These are phyloP conservation scores for Takifugu bimaculatus DNA, from an alignment of 2,113 vertebrate genomes.

Conservation along the genomic window DNA sequence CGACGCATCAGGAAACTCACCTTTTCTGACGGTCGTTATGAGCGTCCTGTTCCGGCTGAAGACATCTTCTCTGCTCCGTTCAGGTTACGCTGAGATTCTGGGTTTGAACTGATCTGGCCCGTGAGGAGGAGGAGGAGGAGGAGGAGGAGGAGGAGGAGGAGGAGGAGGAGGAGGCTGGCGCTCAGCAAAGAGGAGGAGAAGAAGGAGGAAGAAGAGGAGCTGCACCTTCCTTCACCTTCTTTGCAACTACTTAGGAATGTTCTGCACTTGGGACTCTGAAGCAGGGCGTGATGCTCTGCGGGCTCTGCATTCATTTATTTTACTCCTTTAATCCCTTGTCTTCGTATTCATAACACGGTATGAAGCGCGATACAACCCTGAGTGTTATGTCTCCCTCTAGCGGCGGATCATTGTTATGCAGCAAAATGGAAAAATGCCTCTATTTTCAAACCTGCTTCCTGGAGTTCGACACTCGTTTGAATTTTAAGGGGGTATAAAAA, in stretches of 20 bases:
- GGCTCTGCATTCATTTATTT: too few relatives aligned
- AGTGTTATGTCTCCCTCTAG: too few relatives aligned
- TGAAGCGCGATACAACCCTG: too few relatives aligned
- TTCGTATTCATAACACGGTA: too few relatives aligned
- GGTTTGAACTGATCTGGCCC: neutral
- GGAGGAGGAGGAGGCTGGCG: neutral
- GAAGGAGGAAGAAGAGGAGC: constrained; percentile 15
- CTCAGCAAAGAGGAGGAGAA: neutral
- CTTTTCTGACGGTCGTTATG: constrained; percentile 35
- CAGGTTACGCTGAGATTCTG: constrained; percentile 38
- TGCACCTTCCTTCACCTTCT: constrained; percentile 33
- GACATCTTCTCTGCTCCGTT: constrained; percentile 19
- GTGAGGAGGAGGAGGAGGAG: constrained; percentile 21
- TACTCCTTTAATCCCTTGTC: too few relatives aligned
- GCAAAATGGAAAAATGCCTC: too few relatives aligned
- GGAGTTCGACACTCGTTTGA: too few relatives aligned
- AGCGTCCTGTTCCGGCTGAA: neutral
- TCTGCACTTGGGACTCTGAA: neutral
- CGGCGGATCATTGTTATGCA: too few relatives aligned
- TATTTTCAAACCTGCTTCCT: too few relatives aligned
- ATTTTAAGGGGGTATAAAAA: too few relatives aligned
- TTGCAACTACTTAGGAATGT: constrained; percentile 11
- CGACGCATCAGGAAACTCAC: constrained; percentile 32
- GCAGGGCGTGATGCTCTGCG: neutral
- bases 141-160: constrained; percentile 17